These are phyloP conservation scores for Coptodon bakossiorum DNA, from an alignment of 2,113 vertebrate genomes.

Conservation along the genomic window DNA sequence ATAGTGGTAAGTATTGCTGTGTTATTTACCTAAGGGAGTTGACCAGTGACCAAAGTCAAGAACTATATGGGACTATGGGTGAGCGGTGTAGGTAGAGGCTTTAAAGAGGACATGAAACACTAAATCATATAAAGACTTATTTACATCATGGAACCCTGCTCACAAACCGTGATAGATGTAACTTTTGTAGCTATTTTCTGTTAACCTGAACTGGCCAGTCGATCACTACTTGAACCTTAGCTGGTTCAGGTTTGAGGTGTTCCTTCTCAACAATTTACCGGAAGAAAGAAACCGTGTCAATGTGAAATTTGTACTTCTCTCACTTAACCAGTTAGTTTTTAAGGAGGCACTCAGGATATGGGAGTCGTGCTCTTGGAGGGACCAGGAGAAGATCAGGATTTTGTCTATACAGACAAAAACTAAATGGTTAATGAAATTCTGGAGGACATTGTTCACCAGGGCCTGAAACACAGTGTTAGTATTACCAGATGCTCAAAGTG, in stretches of 20 bases:
- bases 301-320: not conserved
- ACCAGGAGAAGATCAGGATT: not conserved
- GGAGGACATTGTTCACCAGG: not conserved
- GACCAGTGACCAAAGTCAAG: not conserved
- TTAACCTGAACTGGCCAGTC: accelerated
- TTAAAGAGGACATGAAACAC: not conserved
- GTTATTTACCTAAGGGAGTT: not conserved
- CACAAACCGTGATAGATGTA: not conserved
- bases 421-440: not conserved
- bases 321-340: not conserved
- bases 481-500: not conserved
- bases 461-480: not conserved
- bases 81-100: not conserved
- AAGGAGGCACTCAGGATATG: not conserved
- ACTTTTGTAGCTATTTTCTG: not conserved
- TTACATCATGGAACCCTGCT: not conserved
- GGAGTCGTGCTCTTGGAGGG: not conserved
- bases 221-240: accelerated
- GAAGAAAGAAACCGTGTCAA: not conserved
- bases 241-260: not conserved
- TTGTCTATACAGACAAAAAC: not conserved
- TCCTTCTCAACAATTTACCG: not conserved
- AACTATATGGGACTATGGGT: not conserved
- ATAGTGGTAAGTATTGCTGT: not conserved
- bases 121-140: not conserved